Evolutionary conservation across 2,797 vertebrate genomes (phyloP).

Genomic region (Xiphorhynchus erythropygius): DNA sequence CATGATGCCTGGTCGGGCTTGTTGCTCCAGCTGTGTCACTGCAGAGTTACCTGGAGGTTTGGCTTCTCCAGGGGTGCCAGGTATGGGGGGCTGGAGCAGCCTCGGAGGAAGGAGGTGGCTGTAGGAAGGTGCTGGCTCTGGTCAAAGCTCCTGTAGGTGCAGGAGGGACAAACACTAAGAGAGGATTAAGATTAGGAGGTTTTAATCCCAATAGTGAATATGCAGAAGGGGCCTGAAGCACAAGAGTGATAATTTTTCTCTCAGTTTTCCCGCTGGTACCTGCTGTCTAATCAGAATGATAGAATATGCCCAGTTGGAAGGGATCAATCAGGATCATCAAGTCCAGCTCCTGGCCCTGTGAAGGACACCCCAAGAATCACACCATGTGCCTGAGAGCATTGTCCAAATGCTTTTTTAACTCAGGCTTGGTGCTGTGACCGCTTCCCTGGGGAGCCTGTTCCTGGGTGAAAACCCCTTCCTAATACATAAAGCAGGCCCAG

Average conservation of each 20-base stretch:
- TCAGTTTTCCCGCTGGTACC: neutral
- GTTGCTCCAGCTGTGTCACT: rapidly evolving
- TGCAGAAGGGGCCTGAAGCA: neutral
- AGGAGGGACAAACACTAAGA: rapidly evolving
- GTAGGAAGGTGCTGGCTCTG: neutral
- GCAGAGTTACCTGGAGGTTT: rapidly evolving
- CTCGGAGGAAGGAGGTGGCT: rapidly evolving
- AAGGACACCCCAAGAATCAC: neutral
- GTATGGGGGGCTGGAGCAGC: neutral
- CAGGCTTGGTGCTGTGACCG: neutral
- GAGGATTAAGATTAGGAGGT: neutral
- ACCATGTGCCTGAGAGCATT: neutral
- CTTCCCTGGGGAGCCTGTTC: neutral
- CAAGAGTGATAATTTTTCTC: neutral
- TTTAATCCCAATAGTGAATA: neutral
- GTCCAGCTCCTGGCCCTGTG: neutral
- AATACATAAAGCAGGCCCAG: neutral
- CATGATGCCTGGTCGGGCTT: rapidly evolving
- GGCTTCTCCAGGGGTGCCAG: rapidly evolving
- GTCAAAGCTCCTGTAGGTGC: neutral
- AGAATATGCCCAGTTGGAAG: neutral
- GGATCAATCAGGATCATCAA: neutral
- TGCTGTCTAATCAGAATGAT: neutral
- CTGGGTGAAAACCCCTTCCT: neutral
- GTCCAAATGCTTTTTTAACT: neutral